Percentiles rank a stretch among this genome's conserved stretches.
phyloP scores from a whole-genome alignment of 2,888 invertebrate genomes.

The Heteropelma amictum region DNA sequence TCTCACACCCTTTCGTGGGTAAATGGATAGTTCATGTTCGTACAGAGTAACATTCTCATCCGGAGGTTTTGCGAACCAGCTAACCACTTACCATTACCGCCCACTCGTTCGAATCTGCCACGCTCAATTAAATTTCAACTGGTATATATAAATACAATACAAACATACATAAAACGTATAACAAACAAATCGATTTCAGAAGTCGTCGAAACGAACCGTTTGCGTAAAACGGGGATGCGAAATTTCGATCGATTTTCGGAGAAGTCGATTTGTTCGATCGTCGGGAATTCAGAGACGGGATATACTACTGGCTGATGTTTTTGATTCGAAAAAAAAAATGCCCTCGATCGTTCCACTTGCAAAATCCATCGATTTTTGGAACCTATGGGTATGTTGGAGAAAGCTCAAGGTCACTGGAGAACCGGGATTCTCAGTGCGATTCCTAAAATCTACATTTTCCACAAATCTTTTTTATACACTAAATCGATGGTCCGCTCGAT shows the following conservation, averaged over 20 bases:
- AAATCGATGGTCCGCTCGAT: slow-evolving; percentile 35
- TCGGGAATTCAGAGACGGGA: too few species aligned
- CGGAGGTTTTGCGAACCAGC: slow-evolving; percentile 3
- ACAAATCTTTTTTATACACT: slow-evolving; percentile 52
- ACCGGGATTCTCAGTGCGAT: background rate
- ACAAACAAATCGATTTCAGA: too few species aligned
- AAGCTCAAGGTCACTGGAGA: slow-evolving; percentile 32
- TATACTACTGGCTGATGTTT: too few species aligned
- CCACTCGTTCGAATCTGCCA: slow-evolving; percentile 40
- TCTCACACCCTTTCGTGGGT: background rate
- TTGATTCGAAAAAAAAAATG: background rate
- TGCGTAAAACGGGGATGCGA: too few species aligned
- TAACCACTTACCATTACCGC: slow-evolving; percentile 30
- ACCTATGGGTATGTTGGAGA: background rate
- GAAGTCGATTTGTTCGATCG: too few species aligned
- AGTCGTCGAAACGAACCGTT: too few species aligned
- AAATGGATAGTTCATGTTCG: slow-evolving; percentile 15
- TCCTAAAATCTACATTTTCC: slow-evolving; percentile 47
- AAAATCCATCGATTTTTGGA: too few species aligned
- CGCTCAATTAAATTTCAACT: slow-evolving; percentile 31
- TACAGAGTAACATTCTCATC: slow-evolving; percentile 1
- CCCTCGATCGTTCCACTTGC: background rate
- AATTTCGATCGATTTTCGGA: too few species aligned
- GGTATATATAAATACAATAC: background rate
- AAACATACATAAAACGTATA: too few species aligned